phyloP scores from a whole-genome alignment of 2,797 vertebrate genomes.

The Peromyscus nudipes region DNA sequence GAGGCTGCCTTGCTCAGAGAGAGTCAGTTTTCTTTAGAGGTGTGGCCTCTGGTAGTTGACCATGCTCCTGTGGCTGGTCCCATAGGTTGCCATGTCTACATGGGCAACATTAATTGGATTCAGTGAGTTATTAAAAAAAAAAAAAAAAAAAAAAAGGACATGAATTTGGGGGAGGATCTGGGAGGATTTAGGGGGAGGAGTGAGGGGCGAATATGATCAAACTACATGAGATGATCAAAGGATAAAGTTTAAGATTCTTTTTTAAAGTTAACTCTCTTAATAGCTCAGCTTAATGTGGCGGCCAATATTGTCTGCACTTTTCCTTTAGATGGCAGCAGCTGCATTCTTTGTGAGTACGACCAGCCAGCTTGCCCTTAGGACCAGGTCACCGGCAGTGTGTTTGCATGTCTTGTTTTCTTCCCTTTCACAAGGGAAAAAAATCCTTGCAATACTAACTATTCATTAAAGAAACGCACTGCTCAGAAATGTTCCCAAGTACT shows the following conservation, averaged over 20 bases:
- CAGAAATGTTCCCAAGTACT: not conserved
- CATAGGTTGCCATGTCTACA: not conserved
- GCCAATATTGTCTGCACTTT: not conserved
- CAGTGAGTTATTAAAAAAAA: not conserved
- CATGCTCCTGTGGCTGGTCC: not conserved
- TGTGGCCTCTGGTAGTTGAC: not conserved
- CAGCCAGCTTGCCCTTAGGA: not conserved
- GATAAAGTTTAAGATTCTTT: not conserved
- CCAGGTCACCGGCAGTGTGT: not conserved
- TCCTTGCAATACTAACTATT: not conserved
- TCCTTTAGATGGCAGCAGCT: conserved; percentile 62
- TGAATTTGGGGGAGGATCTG: not conserved
- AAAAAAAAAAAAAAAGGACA: not conserved
- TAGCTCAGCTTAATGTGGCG: not conserved
- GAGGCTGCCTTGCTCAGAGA: not conserved
- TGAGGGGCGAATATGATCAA: not conserved
- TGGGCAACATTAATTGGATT: not conserved
- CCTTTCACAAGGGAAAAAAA: conserved; percentile 32
- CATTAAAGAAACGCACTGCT: conserved; percentile 9
- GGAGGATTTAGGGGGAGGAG: not conserved
- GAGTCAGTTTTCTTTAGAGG: not conserved
- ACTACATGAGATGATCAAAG: not conserved
- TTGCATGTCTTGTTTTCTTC: conserved; percentile 1
- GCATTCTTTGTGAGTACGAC: not conserved
- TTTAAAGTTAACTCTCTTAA: not conserved